A percentile compares a stretch with the other conserved stretches of the same genome.
Evolutionary conservation across 1,140 invertebrate species (phyloP).

Genomic region (Macrostomum lignano): DNA sequence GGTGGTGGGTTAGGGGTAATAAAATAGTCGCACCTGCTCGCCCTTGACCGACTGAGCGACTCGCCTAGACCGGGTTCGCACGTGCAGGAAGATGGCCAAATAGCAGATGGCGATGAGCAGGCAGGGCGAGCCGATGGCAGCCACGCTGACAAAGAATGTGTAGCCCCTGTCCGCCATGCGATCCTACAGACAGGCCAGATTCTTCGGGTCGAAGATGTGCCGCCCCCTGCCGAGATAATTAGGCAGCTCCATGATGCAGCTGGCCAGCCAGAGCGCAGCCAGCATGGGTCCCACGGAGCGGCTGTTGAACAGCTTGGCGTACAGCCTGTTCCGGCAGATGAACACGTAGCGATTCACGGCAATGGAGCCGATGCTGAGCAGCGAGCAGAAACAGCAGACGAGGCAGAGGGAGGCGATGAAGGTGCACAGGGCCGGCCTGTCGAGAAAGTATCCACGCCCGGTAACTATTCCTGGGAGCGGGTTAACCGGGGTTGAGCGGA

Average conservation of each 20-base stretch:
- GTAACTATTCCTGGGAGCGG: too few relatives aligned
- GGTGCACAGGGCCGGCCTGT: too few relatives aligned
- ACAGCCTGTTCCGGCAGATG: slow-evolving; percentile 13
- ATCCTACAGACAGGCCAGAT: slow-evolving; percentile 17
- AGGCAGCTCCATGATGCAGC: slow-evolving; percentile 15
- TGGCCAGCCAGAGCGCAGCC: slow-evolving; percentile 11
- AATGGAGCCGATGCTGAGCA: slow-evolving; percentile 15
- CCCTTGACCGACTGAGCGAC: too few relatives aligned
- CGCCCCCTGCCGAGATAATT: slow-evolving; percentile 18
- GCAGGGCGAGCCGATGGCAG: slow-evolving; percentile 12
- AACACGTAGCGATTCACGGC: slow-evolving; percentile 17
- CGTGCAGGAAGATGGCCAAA: slow-evolving; percentile 6
- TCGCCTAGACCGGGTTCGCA: too few relatives aligned
- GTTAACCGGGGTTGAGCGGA: too few relatives aligned
- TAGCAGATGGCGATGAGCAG: slow-evolving; percentile 13
- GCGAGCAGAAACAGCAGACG: slow-evolving; percentile 18
- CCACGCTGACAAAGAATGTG: slow-evolving; percentile 14
- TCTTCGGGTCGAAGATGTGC: slow-evolving; percentile 16
- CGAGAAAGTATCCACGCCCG: too few relatives aligned
- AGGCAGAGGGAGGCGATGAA: slow-evolving; percentile 15
- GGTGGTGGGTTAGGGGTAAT: too few relatives aligned
- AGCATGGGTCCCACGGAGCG: slow-evolving; percentile 10
- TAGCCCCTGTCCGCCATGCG: slow-evolving; percentile 14
- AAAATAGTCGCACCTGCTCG: too few relatives aligned
- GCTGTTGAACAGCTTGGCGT: slow-evolving; percentile 10